Base-by-base conservation (phyloP, 2,888 invertebrate genomes). In the Xanthorhoe spadicearia region DNA sequence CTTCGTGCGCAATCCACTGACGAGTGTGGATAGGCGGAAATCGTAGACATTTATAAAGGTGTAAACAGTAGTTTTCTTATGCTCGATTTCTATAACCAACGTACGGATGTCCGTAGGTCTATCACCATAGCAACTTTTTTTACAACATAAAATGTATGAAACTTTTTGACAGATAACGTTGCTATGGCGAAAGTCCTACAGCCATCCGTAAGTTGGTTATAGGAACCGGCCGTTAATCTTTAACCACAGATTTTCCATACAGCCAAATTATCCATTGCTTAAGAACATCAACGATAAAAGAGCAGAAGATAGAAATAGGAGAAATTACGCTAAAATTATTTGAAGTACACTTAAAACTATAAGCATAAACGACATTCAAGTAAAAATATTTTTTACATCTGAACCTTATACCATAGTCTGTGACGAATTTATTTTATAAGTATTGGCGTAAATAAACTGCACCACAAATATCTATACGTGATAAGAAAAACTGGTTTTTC, bases 291-390 rank as follows among this genome's bases (percentile, higher is more conserved):
- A 68, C 57, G 66, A 69, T 61, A 59, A 62, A 67, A 71, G 69
- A 73, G 72, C 70, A 73, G 67, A 70, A 70, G 67, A 73, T 69
- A 71, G 57, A 69, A 68, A 64, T 65, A 68, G 55, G 60, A 54
- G 61, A 72, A 62, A 64, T 66, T 64, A 68, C 60, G 57, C 59
- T 66, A 63, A 67, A 68, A 66, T 66, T 68, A 70, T 68, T 61
- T 66, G 68, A 67, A 73, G 73, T 77, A 71, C 71, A 73, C 65
- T 73, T 74, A 77, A 73, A 74, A 72, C 73, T 74, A 71, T 67
- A 76, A 75, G 73, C 61, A 68, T 59, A 46, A 52, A 62, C 18
- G 35, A 61, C 38, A 50, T 50, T 61, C 32, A 52, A 46, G 48
- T 46, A 53, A 51, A 43, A 35, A 43, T 46, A 7, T 19, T 8